A percentile compares a stretch with the other conserved stretches of the same genome.
These are phyloP conservation scores for Mastigias papua DNA, from an alignment of 30 jellyfish, hydroid and myxozoan genomes.

Conservation along the genomic window DNA sequence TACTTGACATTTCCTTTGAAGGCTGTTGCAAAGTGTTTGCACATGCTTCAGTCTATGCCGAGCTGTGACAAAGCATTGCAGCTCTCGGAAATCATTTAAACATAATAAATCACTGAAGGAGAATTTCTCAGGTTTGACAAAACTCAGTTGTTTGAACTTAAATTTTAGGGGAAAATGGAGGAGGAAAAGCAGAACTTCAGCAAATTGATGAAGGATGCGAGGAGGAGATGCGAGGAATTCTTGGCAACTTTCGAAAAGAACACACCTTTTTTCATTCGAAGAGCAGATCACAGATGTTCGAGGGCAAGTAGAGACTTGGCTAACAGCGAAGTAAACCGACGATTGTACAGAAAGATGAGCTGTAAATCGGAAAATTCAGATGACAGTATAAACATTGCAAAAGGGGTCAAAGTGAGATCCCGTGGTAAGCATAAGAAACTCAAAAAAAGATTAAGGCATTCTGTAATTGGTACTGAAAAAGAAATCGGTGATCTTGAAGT, in stretches of 20 bases:
- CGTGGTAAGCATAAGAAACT: slow-evolving; percentile 28
- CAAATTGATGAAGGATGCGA: slow-evolving; percentile 70
- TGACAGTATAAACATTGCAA: slow-evolving; percentile 15
- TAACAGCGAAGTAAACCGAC: slow-evolving; percentile 11
- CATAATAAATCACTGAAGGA: not conserved
- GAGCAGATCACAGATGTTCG: slow-evolving; percentile 28
- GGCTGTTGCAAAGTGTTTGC: not conserved
- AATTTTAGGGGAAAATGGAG: slow-evolving; percentile 70
- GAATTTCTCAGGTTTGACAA: not conserved
- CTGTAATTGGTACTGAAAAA: slow-evolving; percentile 65
- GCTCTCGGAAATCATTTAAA: not conserved
- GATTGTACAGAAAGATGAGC: slow-evolving; percentile 31
- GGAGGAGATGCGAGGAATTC: slow-evolving; percentile 56
- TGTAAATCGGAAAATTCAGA: slow-evolving; percentile 38
- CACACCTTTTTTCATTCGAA: slow-evolving; percentile 52
- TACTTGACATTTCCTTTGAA: not conserved
- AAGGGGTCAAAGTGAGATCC: slow-evolving; percentile 18
- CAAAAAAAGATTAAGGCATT: slow-evolving; percentile 51
- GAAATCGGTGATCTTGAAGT: slow-evolving; percentile 55
- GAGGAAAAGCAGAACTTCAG: slow-evolving; percentile 66
- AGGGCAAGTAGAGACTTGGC: not conserved
- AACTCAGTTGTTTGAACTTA: not conserved
- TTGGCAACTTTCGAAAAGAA: slow-evolving; percentile 45
- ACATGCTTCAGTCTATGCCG: not conserved
- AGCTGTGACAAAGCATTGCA: not conserved